These are phyloP conservation scores for cat (Felis catus) DNA, from an alignment of 2,113 vertebrate genomes.

Conservation along the genomic window DNA sequence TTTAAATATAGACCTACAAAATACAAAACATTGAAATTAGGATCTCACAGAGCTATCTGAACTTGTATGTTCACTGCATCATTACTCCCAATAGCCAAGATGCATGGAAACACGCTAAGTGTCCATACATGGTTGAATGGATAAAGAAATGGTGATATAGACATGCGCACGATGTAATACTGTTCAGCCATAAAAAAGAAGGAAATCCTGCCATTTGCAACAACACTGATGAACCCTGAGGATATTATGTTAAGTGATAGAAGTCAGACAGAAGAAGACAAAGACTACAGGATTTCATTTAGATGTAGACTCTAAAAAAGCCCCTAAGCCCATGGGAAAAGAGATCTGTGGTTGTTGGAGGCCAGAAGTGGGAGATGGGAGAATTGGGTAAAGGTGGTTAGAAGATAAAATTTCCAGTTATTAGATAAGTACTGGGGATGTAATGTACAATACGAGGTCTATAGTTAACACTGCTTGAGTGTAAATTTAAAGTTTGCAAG, in stretches of 20 bases:
- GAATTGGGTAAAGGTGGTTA: background rate
- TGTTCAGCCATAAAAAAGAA: background rate
- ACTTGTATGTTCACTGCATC: background rate
- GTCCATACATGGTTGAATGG: background rate
- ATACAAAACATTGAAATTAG: background rate
- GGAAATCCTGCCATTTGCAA: background rate
- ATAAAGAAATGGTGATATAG: background rate
- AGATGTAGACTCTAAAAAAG: too few species aligned
- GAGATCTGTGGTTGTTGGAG: background rate
- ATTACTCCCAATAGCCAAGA: background rate
- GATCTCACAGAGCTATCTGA: background rate
- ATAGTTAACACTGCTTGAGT: background rate
- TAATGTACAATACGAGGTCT: background rate
- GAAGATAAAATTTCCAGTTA: background rate
- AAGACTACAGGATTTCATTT: background rate
- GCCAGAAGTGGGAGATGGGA: background rate
- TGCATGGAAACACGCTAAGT: background rate
- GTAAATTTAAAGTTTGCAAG: background rate
- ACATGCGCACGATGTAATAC: background rate
- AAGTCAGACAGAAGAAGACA: background rate
- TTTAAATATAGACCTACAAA: background rate
- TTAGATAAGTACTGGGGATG: background rate
- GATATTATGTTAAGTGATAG: background rate
- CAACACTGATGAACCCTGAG: background rate
- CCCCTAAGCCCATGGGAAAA: background rate